A percentile compares a stretch with the other conserved stretches of the same genome.
Evolutionary conservation across 2,888 invertebrate genomes (phyloP).

Genomic region (Resseliella maxima): DNA sequence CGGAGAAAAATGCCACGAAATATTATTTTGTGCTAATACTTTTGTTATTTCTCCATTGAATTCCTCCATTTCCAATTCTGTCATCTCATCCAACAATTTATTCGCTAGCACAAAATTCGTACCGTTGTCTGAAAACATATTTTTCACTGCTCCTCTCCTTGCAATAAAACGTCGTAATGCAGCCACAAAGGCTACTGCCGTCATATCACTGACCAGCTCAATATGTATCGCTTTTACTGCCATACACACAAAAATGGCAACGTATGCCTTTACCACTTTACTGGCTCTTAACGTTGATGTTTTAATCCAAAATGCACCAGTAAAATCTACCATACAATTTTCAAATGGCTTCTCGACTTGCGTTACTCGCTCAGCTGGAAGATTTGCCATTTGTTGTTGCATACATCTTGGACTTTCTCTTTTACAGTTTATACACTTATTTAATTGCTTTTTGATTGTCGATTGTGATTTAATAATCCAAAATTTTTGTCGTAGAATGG

Average conservation of each 20-base stretch:
- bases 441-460: too few species aligned
- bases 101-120: background rate
- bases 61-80: background rate
- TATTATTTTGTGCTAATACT: too few species aligned
- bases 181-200: background rate
- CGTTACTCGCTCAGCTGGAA: too few species aligned
- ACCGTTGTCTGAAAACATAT: background rate
- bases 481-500: too few species aligned
- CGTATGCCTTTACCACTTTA: background rate
- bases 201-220: background rate
- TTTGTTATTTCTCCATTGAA: background rate
- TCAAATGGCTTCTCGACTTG: too few species aligned
- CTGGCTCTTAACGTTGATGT: too few species aligned
- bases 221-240: background rate
- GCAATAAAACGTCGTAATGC: background rate
- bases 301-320: too few species aligned
- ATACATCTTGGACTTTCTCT: too few species aligned
- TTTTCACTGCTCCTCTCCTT: background rate
- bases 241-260: background rate
- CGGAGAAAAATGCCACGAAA: slow-evolving; percentile 61
- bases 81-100: background rate
- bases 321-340: too few species aligned
- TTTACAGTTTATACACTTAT: too few species aligned
- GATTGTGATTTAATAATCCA: too few species aligned
- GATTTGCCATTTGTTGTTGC: too few species aligned